Evolutionary conservation across 1,140 invertebrate genomes (phyloP), one percentile per base, ranked within the genome.

Genomic region (Chlorops oryzae): DNA sequence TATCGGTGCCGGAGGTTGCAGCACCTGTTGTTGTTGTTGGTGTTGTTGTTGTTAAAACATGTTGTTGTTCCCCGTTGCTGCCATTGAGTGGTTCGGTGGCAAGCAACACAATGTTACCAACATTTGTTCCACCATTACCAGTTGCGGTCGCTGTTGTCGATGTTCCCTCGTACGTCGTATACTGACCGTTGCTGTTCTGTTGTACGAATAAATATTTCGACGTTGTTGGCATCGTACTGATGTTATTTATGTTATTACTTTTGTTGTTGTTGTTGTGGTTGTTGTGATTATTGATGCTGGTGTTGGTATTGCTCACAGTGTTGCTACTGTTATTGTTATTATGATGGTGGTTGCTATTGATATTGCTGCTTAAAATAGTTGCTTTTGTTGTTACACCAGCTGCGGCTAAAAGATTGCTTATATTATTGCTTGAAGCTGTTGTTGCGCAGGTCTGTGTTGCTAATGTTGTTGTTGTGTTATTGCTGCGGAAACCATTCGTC

Each of bases 191-290:
- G 20, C 47, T 50, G 27, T 57, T 54, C 41, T 62, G 63, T 43
- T 70, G 68, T 46, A 70, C 42, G 23, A 70, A 57, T n/a, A 71
- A 59, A 45, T 63, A 70, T 53, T 71, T 69, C 3, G 68, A 65
- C 44, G 56, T 58, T 39, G 63, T 47, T 35, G 54, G 42, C 51
- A 54, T 55, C 38, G 50, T 62, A 49, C 50, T 53, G 44, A 38
- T 39, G 24, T 28, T 28, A n/a, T 37, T 13, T 32, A 17, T 43
- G 42, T 37, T 28, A 34, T 37, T 38, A 28, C 21, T 24, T 34
- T 49, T 37, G 42, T 17, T 39, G 48, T 23, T 46, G 18, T 37
- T 42, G 47, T 35, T 52, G 52, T 52, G 45, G 17, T 42, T 38
- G 35, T 38, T 44, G 24, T 40, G 23, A 35, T 22, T 47, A 20